A percentile compares a stretch with the other conserved stretches of the same genome.
Conservation (phyloP, 35 echinoderm and acorn worm species). For the Heliocidaris erythrogramma region DNA sequence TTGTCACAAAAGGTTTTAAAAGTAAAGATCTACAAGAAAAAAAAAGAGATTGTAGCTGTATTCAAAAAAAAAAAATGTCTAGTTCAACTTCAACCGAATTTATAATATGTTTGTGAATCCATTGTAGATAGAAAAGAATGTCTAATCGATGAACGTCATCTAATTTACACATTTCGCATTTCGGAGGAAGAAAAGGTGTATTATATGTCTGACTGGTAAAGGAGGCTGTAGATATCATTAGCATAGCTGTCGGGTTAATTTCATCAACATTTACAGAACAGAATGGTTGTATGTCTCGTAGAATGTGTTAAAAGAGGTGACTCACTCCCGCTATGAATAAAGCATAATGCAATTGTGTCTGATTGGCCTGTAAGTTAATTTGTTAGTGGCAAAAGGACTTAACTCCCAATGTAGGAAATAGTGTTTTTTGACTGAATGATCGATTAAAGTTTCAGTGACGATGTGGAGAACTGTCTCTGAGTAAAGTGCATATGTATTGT, state of each 20-base stretch:
- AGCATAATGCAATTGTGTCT: background rate
- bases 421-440: background rate
- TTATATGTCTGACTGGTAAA: background rate
- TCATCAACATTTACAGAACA: background rate
- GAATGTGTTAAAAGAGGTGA: background rate
- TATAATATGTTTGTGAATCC: too few relatives aligned
- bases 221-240: background rate
- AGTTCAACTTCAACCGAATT: too few relatives aligned
- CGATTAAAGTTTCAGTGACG: too few relatives aligned
- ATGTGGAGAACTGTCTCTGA: background rate
- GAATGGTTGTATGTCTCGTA: background rate
- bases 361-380: background rate
- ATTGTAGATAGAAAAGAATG: too few relatives aligned
- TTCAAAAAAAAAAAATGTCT: too few relatives aligned
- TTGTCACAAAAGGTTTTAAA: too few relatives aligned
- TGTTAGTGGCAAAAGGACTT: background rate
- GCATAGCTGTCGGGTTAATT: background rate
- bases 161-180: background rate
- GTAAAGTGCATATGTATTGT: too few relatives aligned
- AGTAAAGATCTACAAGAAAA: too few relatives aligned
- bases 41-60: too few relatives aligned
- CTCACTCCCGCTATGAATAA: background rate
- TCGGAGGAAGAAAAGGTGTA: background rate
- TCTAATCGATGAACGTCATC: too few relatives aligned
- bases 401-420: background rate